phyloP scores from a whole-genome alignment of 2,113 vertebrate species.

The Anas platyrhynchos region DNA sequence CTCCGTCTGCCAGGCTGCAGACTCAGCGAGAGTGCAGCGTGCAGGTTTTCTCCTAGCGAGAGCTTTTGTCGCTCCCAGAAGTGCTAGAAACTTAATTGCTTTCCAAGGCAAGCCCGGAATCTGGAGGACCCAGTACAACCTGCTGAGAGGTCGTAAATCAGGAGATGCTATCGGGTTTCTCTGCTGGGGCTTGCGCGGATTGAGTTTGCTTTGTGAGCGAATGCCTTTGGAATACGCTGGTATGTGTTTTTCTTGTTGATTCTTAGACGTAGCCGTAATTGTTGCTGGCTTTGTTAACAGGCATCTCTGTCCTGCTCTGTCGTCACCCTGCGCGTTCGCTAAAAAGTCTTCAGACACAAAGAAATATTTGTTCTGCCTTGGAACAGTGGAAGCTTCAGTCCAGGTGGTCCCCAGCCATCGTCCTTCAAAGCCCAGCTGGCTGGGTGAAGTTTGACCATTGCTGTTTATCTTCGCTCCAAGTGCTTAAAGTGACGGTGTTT shows the following conservation, averaged over 20 bases:
- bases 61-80: slow-evolving; percentile 41
- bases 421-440: background rate
- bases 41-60: slow-evolving; percentile 15
- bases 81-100: slow-evolving; percentile 62
- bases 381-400: background rate
- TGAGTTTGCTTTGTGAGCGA: slow-evolving; percentile 43
- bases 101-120: slow-evolving; percentile 60
- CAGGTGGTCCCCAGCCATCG: background rate
- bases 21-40: background rate
- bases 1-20: slow-evolving; percentile 10
- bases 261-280: slow-evolving; percentile 39
- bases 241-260: slow-evolving; percentile 5
- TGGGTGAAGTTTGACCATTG: background rate
- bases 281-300: slow-evolving; percentile 27
- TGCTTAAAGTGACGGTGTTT: background rate
- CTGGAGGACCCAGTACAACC: slow-evolving; percentile 64
- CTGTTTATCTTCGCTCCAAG: background rate
- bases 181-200: slow-evolving; percentile 41
- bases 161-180: slow-evolving; percentile 53
- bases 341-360: slow-evolving; percentile 7
- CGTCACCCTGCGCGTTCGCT: background rate
- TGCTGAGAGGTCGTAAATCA: slow-evolving; percentile 60
- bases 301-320: slow-evolving; percentile 1
- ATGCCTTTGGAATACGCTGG: slow-evolving; percentile 47
- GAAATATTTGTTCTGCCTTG: slow-evolving; percentile 6